Evolutionary conservation across 1,140 invertebrate species (phyloP), one percentile per base, ranked within the genome.

Genomic region (Maconellicoccus hirsutus): DNA sequence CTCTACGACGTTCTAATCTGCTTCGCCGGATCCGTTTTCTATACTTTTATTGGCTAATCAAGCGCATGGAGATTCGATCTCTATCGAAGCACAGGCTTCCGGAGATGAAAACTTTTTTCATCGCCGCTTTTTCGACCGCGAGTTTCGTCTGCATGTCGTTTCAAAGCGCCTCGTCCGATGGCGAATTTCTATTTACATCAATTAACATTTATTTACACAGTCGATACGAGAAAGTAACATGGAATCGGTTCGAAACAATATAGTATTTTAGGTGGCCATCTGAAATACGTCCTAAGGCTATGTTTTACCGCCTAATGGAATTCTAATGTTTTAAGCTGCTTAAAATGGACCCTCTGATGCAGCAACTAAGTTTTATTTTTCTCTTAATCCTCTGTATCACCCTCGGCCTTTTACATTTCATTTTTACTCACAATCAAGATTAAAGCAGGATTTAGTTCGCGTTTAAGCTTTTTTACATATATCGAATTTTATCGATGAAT

Each of bases 121-220:
- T 8, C 6, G n/a, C 42, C 42, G 42, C 42, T 6, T 8, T 16
- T 52, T 52, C n/a, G n/a, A n/a, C n/a, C n/a, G 29, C 29, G 29
- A 33, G 29, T 52, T 52, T 52, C 42, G 42, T 52, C n/a, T 16
- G 42, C 10, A 52, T 52, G 42, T 19, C 42, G 42, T 33, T 33
- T 33, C 12, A 33, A 33, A 33, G 29, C 42, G 42, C n/a, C 42
- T 14, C 42, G 6, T 14, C 6, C 2, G n/a, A 19, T 8, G 4
- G 10, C 19, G 61, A 25, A 23, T 66, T 66, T 66, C 61, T 66
- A 22, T 66, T 66, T 66, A 66, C 61, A 66, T 66, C 61, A 66
- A 66, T 66, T 66, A 66, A 66, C 61, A 66, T 66, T 66, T 66
- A 66, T 66, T 66, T 66, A 66, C 61, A 66, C 61, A 66, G 61